Evolutionary conservation across 2,888 invertebrate genomes (phyloP).

Genomic region (Acanthosoma haemorrhoidale): DNA sequence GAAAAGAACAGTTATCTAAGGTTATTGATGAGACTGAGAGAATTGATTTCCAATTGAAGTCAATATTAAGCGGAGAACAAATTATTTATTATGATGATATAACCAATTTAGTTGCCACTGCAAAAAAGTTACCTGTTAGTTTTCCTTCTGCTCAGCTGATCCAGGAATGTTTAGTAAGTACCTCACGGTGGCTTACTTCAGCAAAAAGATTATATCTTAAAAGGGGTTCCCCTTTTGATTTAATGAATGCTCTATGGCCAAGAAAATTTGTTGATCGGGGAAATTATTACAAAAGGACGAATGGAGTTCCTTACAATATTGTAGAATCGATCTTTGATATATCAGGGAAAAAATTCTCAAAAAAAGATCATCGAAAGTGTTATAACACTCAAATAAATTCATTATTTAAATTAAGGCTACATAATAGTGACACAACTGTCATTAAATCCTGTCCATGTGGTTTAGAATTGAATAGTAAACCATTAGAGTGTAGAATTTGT

Average conservation of each 20-base stretch:
- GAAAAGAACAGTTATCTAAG: slow-evolving; percentile 14
- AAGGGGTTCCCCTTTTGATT: slow-evolving; percentile 1
- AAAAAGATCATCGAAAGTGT: slow-evolving; percentile 1
- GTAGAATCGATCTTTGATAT: slow-evolving; percentile 2
- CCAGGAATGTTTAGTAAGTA: not conserved
- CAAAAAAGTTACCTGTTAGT: not conserved
- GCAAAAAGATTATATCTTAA: slow-evolving; percentile 30
- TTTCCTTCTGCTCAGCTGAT: not conserved
- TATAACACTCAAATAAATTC: slow-evolving; percentile 22
- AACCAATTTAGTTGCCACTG: slow-evolving; percentile 30
- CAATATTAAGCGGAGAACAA: slow-evolving; percentile 29
- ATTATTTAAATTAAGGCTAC: slow-evolving; percentile 11
- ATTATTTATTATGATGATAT: slow-evolving; percentile 32
- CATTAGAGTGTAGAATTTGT: slow-evolving; percentile 35
- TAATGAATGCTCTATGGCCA: slow-evolving; percentile 36
- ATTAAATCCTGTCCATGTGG: slow-evolving; percentile 18
- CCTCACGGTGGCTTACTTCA: slow-evolving; percentile 27
- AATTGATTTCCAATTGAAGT: slow-evolving; percentile 21
- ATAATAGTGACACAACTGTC: not conserved
- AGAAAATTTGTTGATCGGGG: slow-evolving; percentile 29
- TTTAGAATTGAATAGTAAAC: not conserved
- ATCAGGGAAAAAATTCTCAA: not conserved
- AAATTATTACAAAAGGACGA: slow-evolving; percentile 13
- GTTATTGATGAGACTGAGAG: slow-evolving; percentile 20
- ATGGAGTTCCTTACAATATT: not conserved